phyloP scores from a whole-genome alignment of 2,797 vertebrate genomes.

The Atherinosoma microstoma region DNA sequence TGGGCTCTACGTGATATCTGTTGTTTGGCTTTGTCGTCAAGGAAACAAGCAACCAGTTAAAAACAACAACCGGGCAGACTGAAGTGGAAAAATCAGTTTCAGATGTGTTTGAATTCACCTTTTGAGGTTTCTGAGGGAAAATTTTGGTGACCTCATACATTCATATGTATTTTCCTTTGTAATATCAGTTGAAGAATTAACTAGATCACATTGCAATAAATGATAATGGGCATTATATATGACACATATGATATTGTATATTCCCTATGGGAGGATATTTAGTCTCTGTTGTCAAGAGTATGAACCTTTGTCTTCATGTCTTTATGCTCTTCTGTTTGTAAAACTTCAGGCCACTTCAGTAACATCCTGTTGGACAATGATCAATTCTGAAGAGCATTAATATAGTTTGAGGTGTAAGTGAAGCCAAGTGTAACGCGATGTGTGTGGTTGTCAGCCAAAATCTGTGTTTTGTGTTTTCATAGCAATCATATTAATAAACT shows the following conservation, averaged over 20 bases:
- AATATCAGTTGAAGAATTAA: not conserved
- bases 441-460: slow-evolving; percentile 2
- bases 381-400: slow-evolving; percentile 14
- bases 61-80: slow-evolving; percentile 39
- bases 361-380: slow-evolving; percentile 4
- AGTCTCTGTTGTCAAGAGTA: slow-evolving; percentile 53
- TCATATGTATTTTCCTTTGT: slow-evolving; percentile 4
- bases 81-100: slow-evolving; percentile 13
- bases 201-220: not conserved
- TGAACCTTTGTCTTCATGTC: slow-evolving; percentile 26
- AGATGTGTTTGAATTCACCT: not conserved
- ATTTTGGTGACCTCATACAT: not conserved
- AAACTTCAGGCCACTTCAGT: not conserved
- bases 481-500: slow-evolving; percentile 40
- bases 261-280: slow-evolving; percentile 62
- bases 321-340: slow-evolving; percentile 37
- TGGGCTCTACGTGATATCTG: slow-evolving; percentile 90
- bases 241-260: slow-evolving; percentile 44
- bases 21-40: slow-evolving; percentile 90
- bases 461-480: slow-evolving; percentile 17
- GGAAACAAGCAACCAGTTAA: slow-evolving; percentile 72
- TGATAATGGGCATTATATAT: slow-evolving; percentile 41
- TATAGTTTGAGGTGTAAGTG: slow-evolving; percentile 16
- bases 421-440: slow-evolving; percentile 25
- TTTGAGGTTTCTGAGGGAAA: slow-evolving; percentile 1